These are phyloP conservation scores for Datnioides undecimradiatus DNA, from an alignment of 2,113 vertebrate species.

Conservation along the genomic window DNA sequence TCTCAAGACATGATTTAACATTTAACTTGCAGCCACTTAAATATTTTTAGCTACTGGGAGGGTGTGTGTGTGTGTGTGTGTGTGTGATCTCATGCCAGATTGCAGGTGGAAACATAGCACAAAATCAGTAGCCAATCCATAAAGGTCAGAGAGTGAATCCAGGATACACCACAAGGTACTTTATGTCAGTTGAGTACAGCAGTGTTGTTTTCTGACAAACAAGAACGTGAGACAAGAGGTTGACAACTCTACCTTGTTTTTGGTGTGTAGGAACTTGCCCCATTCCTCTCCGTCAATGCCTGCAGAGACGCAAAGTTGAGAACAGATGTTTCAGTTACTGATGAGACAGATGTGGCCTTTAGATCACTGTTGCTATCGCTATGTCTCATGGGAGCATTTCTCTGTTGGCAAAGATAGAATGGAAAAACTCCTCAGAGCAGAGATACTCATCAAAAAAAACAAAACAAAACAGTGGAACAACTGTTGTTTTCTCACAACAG, in stretches of 20 bases:
- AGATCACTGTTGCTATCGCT: slow-evolving; percentile 35
- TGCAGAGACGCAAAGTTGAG: slow-evolving; percentile 71
- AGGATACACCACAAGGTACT: background rate
- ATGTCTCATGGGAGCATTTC: slow-evolving; percentile 44
- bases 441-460: slow-evolving; percentile 7
- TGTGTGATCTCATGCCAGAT: slow-evolving; percentile 18
- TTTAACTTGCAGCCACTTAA: slow-evolving; percentile 21
- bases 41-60: slow-evolving; percentile 43
- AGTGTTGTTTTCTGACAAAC: background rate
- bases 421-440: slow-evolving; percentile 47
- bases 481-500: slow-evolving; percentile 26
- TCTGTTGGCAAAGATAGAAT: slow-evolving; percentile 40
- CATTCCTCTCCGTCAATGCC: slow-evolving; percentile 96
- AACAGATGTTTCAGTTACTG: slow-evolving; percentile 42
- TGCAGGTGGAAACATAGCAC: background rate
- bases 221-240: background rate
- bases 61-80: background rate
- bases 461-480: background rate
- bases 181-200: background rate
- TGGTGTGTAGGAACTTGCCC: slow-evolving; percentile 99
- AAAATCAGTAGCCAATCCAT: slow-evolving; percentile 15
- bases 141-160: slow-evolving; percentile 15
- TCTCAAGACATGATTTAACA: background rate
- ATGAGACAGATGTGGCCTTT: slow-evolving; percentile 38
- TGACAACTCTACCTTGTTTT: slow-evolving; percentile 91